Evolutionary conservation across 2,113 vertebrate genomes (phyloP).

Genomic region (Petrocephalus microphthalmus): DNA sequence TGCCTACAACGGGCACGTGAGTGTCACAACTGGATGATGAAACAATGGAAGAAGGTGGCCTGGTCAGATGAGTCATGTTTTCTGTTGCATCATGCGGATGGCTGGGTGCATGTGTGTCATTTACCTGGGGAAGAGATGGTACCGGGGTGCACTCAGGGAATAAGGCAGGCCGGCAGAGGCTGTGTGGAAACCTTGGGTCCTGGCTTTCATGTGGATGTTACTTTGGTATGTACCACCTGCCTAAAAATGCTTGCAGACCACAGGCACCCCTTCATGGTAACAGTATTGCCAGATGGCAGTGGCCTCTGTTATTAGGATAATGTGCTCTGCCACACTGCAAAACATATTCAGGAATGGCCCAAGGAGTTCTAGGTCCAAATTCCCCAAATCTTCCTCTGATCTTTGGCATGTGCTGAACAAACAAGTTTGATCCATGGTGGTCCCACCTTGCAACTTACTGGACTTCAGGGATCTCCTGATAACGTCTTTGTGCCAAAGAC

Average conservation of each 20-base stretch:
- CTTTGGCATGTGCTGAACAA: too few species aligned
- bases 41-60: neutral
- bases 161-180: neutral
- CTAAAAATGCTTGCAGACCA: neutral
- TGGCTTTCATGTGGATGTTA: neutral
- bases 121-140: neutral
- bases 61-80: neutral
- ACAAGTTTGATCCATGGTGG: neutral
- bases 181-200: neutral
- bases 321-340: too few species aligned
- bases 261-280: neutral
- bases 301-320: too few species aligned
- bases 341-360: too few species aligned
- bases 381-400: too few species aligned
- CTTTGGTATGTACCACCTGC: neutral
- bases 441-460: neutral
- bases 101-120: neutral
- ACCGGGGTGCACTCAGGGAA: neutral
- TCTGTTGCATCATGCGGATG: neutral
- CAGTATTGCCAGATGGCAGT: neutral
- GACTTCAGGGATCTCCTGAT: too few species aligned
- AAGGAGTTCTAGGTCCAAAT: too few species aligned
- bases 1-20: neutral
- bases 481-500: too few species aligned
- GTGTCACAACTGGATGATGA: neutral